Percentiles rank a stretch among this genome's conserved stretches.
Evolutionary conservation across 2,888 invertebrate genomes (phyloP).

Genomic region (Drosophila niveifrons): DNA sequence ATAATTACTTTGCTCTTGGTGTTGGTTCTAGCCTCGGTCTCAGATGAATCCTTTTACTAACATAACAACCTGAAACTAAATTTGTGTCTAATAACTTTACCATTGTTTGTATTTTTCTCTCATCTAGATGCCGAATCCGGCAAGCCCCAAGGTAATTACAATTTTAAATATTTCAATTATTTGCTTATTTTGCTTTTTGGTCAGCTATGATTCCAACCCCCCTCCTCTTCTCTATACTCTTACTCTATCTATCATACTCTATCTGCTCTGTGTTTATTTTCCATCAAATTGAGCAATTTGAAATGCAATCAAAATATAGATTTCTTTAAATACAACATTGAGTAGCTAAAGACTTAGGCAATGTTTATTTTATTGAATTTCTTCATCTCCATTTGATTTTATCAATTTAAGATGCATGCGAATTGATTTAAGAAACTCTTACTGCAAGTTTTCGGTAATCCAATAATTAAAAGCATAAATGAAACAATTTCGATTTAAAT

Average conservation of each 20-base stretch:
- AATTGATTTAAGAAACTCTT: not conserved
- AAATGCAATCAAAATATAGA: not conserved
- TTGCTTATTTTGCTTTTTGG: slow-evolving; percentile 32
- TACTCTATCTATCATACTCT: not conserved
- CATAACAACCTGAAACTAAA: not conserved
- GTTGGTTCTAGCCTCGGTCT: not conserved
- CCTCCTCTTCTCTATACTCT: not conserved
- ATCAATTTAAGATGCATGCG: not conserved
- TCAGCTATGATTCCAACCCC: not conserved
- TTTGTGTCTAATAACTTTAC: slow-evolving; percentile 14
- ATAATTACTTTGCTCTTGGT: slow-evolving; percentile 27
- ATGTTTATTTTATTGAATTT: not conserved
- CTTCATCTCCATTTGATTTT: not conserved
- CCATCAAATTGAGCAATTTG: slow-evolving; percentile 2
- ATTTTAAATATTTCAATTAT: slow-evolving; percentile 33
- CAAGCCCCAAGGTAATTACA: slow-evolving; percentile 82
- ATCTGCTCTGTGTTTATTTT: not conserved
- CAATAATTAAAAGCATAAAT: slow-evolving; percentile 2
- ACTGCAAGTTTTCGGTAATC: not conserved
- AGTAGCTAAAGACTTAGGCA: not conserved
- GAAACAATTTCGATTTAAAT: slow-evolving; percentile 3
- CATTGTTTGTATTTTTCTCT: slow-evolving; percentile 46
- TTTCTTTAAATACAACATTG: slow-evolving; percentile 1
- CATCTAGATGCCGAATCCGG: slow-evolving; percentile 78
- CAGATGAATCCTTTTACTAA: not conserved